phyloP scores from a whole-genome alignment of 2,113 vertebrate species.

The Stomatorhinus ivindoensis region DNA sequence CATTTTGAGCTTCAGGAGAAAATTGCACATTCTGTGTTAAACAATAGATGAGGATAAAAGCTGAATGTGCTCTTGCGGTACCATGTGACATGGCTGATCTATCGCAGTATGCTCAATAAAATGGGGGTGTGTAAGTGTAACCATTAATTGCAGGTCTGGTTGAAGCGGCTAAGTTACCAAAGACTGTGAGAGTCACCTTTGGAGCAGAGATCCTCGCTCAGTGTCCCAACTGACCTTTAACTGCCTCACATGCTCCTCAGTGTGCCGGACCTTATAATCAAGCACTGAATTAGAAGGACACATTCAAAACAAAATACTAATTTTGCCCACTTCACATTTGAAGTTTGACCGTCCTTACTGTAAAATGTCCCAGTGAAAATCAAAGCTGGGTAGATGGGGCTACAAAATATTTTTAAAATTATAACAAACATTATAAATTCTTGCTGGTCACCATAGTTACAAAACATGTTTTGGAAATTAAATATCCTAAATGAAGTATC shows the following conservation, averaged over 20 bases:
- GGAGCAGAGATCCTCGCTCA: neutral
- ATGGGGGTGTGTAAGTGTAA: neutral
- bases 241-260: neutral
- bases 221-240: neutral
- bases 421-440: neutral
- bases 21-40: neutral
- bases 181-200: neutral
- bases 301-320: neutral
- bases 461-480: neutral
- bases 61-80: neutral
- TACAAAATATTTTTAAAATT: neutral
- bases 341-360: neutral
- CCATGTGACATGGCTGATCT: neutral
- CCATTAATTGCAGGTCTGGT: neutral
- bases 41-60: neutral
- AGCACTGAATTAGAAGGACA: neutral
- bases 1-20: neutral
- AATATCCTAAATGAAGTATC: neutral
- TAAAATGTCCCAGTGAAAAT: neutral
- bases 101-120: neutral
- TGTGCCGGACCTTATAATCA: neutral
- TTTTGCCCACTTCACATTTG: neutral
- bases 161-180: neutral
- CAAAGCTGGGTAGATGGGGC: neutral
- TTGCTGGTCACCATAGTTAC: neutral